Percentiles rank a stretch among this genome's conserved stretches.
Conservation (phyloP, 1,140 invertebrate species). For the Saccostrea glomerata region DNA sequence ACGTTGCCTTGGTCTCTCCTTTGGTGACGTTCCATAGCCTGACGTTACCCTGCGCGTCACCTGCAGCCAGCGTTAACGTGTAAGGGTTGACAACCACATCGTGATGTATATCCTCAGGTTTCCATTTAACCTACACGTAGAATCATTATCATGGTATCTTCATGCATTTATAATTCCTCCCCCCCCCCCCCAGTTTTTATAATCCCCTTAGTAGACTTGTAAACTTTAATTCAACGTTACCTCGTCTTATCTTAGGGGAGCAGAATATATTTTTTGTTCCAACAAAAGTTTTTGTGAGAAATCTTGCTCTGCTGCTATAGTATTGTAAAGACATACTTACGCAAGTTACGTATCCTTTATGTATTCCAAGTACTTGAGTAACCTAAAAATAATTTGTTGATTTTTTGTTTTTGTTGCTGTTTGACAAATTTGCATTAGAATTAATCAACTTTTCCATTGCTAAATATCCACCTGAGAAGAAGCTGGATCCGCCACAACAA, state of each 20-base stretch:
- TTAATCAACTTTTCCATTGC: no score
- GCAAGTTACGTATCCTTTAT: background rate
- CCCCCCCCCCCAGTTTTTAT: no score
- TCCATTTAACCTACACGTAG: slow-evolving; percentile 31
- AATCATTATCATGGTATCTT: background rate
- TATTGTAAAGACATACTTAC: background rate
- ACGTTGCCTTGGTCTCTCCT: slow-evolving; percentile 4
- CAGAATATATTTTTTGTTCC: no score
- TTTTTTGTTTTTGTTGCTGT: background rate
- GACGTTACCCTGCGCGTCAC: slow-evolving; percentile 10
- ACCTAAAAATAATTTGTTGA: background rate
- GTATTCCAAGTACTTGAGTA: slow-evolving; percentile 27
- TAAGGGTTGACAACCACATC: slow-evolving; percentile 19
- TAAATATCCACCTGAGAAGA: slow-evolving; percentile 15
- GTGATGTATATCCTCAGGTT: slow-evolving; percentile 18
- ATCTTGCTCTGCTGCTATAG: no score
- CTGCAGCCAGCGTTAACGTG: background rate
- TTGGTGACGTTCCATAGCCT: slow-evolving; percentile 27
- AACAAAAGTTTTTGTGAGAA: no score
- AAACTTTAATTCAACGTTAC: no score
- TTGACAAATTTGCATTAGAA: background rate
- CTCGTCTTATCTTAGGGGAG: no score
- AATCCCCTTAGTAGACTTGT: background rate
- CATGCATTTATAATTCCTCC: background rate
- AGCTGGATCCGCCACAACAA: slow-evolving; percentile 33